These are phyloP conservation scores for Cirrhinus molitorella DNA, from an alignment of 2,797 vertebrate genomes.

Conservation along the genomic window DNA sequence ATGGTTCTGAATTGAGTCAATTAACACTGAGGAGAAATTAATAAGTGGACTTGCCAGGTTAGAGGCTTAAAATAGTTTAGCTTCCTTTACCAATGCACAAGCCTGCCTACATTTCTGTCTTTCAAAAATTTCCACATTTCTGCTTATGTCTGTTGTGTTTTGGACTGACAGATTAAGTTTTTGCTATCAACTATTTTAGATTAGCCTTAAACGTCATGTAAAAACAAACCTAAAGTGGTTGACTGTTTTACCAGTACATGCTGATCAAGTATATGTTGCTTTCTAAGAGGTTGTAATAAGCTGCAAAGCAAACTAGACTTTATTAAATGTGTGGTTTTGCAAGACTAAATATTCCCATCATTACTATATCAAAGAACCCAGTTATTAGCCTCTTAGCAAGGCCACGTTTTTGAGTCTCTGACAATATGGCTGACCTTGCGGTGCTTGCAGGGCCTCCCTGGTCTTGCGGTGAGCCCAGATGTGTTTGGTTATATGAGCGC, in stretches of 20 bases:
- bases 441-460: constrained; percentile 12
- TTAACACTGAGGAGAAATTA: neutral
- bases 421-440: constrained; percentile 54
- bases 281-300: neutral
- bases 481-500: constrained; percentile 52
- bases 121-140: neutral
- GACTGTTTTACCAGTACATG: neutral
- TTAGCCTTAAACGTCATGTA: neutral
- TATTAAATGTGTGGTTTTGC: neutral
- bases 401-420: constrained; percentile 47
- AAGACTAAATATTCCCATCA: neutral
- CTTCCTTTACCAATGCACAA: too few relatives aligned
- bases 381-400: constrained; percentile 26
- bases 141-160: neutral
- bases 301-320: neutral
- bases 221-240: neutral
- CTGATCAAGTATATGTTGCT: neutral
- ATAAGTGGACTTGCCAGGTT: neutral
- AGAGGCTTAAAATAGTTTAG: neutral
- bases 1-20: neutral
- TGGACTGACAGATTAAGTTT: neutral
- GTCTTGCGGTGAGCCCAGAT: constrained; percentile 45
- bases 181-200: neutral
- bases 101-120: neutral
- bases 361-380: constrained; percentile 10